These are phyloP conservation scores for Donacobius atricapilla DNA, from an alignment of 2,113 vertebrate genomes.

Conservation along the genomic window DNA sequence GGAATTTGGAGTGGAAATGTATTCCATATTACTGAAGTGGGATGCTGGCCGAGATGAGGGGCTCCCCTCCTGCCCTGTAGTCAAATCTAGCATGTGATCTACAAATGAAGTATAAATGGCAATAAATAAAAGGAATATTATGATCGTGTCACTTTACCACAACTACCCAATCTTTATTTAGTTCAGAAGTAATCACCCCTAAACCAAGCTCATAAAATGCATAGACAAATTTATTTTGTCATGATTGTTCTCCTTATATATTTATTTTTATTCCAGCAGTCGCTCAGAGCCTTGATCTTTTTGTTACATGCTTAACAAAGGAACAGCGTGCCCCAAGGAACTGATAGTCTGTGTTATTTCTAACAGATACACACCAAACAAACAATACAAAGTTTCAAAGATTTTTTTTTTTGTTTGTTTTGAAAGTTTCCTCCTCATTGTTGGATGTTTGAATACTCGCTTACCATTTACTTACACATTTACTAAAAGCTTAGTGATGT, in stretches of 20 bases:
- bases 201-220: slow-evolving; percentile 14
- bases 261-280: slow-evolving; percentile 15
- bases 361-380: slow-evolving; percentile 55
- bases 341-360: slow-evolving; percentile 40
- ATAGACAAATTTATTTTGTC: slow-evolving; percentile 13
- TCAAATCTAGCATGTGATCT: not conserved
- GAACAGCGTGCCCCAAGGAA: slow-evolving; percentile 42
- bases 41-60: not conserved
- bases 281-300: slow-evolving; percentile 40
- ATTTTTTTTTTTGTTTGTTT: not conserved
- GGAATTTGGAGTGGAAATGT: slow-evolving; percentile 42
- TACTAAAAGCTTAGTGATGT: slow-evolving; percentile 22
- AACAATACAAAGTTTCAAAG: slow-evolving; percentile 40
- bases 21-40: not conserved
- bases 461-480: slow-evolving; percentile 51
- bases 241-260: slow-evolving; percentile 5
- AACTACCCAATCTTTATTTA: slow-evolving; percentile 19
- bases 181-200: slow-evolving; percentile 16
- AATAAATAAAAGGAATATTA: slow-evolving; percentile 15
- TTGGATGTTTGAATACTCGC: slow-evolving; percentile 46
- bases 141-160: not conserved
- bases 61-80: not conserved
- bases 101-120: not conserved
- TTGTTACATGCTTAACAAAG: slow-evolving; percentile 8
- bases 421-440: slow-evolving; percentile 44